These are phyloP conservation scores for Apodemia hepburni DNA, from an alignment of 2,888 invertebrate species.

Conservation along the genomic window DNA sequence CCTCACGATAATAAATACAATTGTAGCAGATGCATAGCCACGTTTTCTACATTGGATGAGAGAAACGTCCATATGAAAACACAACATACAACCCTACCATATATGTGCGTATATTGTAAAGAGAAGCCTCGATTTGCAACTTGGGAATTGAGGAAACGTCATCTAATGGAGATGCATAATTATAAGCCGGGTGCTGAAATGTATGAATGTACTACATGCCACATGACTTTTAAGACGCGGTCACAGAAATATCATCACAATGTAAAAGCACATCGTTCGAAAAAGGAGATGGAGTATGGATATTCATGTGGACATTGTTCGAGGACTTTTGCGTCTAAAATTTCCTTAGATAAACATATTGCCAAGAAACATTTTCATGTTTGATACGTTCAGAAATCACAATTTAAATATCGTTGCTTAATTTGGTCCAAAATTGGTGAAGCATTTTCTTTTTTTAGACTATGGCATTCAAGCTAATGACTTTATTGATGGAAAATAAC, in stretches of 20 bases:
- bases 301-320: constrained; percentile 74
- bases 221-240: constrained; percentile 68
- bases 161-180: constrained; percentile 69
- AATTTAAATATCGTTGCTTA: background rate
- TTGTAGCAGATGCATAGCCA: constrained; percentile 66
- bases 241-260: constrained; percentile 73
- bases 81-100: constrained; percentile 62
- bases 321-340: constrained; percentile 71
- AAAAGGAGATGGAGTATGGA: constrained; percentile 66
- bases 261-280: constrained; percentile 64
- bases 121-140: constrained; percentile 69
- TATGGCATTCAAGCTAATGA: no score
- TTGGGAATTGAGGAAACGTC: constrained; percentile 65
- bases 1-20: constrained; percentile 68
- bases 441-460: no score
- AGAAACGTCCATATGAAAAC: constrained; percentile 63
- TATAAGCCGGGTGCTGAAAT: constrained; percentile 66
- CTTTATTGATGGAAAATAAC: no score
- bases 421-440: background rate
- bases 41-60: constrained; percentile 63
- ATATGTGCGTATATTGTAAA: constrained; percentile 68
- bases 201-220: constrained; percentile 71
- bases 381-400: constrained; percentile 16
- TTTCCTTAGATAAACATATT: constrained; percentile 76
- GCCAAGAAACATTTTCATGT: constrained; percentile 67